Evolutionary conservation across 2,888 invertebrate genomes (phyloP), one percentile per base, ranked within the genome.

Genomic region (Morpho deidamia): DNA sequence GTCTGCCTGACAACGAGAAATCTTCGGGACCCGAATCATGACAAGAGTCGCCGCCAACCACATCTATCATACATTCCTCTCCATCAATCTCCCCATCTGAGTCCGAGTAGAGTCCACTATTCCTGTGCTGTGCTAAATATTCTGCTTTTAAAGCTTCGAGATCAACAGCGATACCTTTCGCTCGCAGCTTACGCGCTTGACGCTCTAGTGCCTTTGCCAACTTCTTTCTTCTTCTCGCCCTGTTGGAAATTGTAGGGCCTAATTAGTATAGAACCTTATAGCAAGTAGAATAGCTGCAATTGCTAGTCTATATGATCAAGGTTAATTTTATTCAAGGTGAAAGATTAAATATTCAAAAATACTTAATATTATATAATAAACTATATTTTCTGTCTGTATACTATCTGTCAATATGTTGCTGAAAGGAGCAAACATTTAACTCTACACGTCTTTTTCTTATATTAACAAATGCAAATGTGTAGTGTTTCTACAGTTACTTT

Each of bases 111-210:
- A 91, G 80, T 38, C 90, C 91, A 53, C 81, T 91, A 64, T 92
- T 91, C 62, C 94, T 91, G 67, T 94, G 93, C 78, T 95, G 95
- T 9, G 95, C 94, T 68, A 97, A 92, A 90, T 96, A 96, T 78
- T 97, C 97, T 44, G 95, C 91, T 68, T 95, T 94, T 48, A 97
- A 86, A 3, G 96, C 95, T 69, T 96, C 95, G 59, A 97, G 83
- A 79, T 97, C 96, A 14, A 97, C 97, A 11, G 95, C 93, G 70
- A 97, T 96, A 66, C 97, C 97, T 81, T 97, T 97, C 47, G 96
- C 95, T 53, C 97, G 94, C 57, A 98, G 91, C 78, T 98, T 98
- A 66, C 97, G 92, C 67, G 98, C 98, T 83, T 97, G 97, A 52
- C 97, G 91, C 78, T 97, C 97, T 67, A 97, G 91, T 60, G 96